Evolutionary conservation across 2,797 vertebrate genomes (phyloP).

Genomic region (Pagetopsis macropterus): DNA sequence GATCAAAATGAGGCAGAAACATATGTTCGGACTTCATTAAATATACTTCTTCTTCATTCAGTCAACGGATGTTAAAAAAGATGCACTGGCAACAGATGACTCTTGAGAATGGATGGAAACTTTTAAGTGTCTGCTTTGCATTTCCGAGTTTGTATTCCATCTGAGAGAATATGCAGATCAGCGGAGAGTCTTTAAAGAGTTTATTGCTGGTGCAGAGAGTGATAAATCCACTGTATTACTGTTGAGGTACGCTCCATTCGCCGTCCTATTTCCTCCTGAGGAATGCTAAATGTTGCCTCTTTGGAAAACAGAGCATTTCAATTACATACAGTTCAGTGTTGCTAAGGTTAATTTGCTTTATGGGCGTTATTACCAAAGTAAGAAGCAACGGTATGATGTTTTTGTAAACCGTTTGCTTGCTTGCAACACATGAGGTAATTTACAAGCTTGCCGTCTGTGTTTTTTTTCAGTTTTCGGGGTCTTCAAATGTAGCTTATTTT

Average conservation of each 20-base stretch:
- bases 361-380: slow-evolving; percentile 10
- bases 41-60: neutral
- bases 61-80: slow-evolving; percentile 12
- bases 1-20: slow-evolving; percentile 2
- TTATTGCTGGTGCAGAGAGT: slow-evolving; percentile 36
- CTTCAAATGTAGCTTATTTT: slow-evolving; percentile 9
- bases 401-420: slow-evolving; percentile 18
- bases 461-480: neutral
- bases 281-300: slow-evolving; percentile 16
- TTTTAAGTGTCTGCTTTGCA: slow-evolving; percentile 50
- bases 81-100: slow-evolving; percentile 35
- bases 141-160: slow-evolving; percentile 50
- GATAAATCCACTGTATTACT: slow-evolving; percentile 49
- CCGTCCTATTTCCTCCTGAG: slow-evolving; percentile 40
- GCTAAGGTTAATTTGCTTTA: slow-evolving; percentile 3
- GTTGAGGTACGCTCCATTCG: slow-evolving; percentile 14
- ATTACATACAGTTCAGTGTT: slow-evolving; percentile 20
- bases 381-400: slow-evolving; percentile 9
- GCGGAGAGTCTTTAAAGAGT: slow-evolving; percentile 41
- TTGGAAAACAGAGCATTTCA: slow-evolving; percentile 16
- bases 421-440: slow-evolving; percentile 25
- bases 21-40: neutral
- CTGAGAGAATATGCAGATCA: slow-evolving; percentile 45
- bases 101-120: slow-evolving; percentile 27
- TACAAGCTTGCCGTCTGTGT: neutral